These are phyloP conservation scores for Acrocephalus kingi DNA, from an alignment of 2,113 vertebrate genomes.

Conservation along the genomic window DNA sequence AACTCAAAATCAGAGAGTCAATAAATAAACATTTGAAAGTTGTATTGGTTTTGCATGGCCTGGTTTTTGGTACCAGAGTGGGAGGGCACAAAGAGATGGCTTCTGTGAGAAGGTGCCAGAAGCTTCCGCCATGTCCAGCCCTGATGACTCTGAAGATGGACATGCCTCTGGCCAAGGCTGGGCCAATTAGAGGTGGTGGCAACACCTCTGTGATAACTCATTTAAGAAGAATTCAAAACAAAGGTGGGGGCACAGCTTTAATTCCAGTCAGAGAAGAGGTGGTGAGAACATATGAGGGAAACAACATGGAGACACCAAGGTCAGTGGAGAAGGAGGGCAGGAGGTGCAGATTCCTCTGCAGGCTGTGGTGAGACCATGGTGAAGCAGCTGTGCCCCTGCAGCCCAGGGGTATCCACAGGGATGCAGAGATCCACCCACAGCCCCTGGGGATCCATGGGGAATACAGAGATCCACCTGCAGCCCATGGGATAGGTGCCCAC, in stretches of 20 bases:
- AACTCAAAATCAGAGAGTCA: neutral
- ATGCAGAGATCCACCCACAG: neutral
- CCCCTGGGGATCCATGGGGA: fast-evolving
- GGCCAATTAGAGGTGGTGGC: neutral
- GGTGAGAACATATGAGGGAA: neutral
- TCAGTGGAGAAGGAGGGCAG: neutral
- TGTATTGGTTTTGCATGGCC: neutral
- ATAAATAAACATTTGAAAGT: neutral
- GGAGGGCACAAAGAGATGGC: no score
- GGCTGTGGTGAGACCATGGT: neutral
- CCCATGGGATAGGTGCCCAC: neutral
- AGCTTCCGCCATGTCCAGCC: neutral
- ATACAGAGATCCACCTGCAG: neutral
- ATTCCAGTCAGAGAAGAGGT: neutral
- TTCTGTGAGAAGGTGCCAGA: neutral
- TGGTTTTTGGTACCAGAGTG: neutral
- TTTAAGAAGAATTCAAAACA: neutral
- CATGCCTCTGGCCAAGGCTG: no score
- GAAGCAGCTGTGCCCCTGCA: neutral
- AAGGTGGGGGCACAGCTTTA: neutral
- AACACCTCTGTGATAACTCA: fast-evolving
- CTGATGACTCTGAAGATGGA: neutral
- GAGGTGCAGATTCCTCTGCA: neutral
- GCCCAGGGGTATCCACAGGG: no score
- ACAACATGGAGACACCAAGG: neutral